Evolutionary conservation across 2,888 invertebrate species (phyloP), one percentile per base, ranked within the genome.

Genomic region (Polymixis lichenea): DNA sequence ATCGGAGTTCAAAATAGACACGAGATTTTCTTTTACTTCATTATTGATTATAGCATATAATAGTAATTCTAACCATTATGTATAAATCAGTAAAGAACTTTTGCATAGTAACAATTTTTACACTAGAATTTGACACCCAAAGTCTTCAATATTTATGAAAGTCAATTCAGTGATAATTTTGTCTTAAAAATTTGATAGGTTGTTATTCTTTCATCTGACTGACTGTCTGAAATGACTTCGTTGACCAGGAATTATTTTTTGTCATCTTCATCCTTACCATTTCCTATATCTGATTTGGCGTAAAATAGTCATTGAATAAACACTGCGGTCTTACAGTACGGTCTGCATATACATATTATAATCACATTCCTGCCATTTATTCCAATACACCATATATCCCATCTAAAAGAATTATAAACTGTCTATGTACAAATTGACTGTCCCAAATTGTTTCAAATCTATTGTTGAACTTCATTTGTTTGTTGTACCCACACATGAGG

Each of bases 381-480:
- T 25, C 17, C 25, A 15, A 43, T 28, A 25, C 62, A 17, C 28
- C n/a, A 64, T 55, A 62, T 61, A 32, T 61, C 15, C 7, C 4
- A 25, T 55, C 7, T 55, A 51, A 55, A 55, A 46, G 11, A 38
- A 38, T 65, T 38, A 60, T 58, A 49, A 71, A 62, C n/a, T 46
- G 46, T 46, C 64, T 22, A 1, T 62, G 51, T 77, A 70, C 28
- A 58, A 51, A 70, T 56, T 61, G 1, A 38, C 28, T 58, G 17
- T 53, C 19, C 1, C 11, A 56, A 49, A 55, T 46, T 9, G n/a
- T 43, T 32, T 9, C 25, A 28, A 43, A 69, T 69, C 17, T 62
- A 66, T 82, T 60, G 15, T n/a, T 28, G 6, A 65, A 49, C 3
- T 66, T 38, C 32, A 64, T 64, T 66, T 69, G 65, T 69, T 72